Conservation (phyloP, 2,797 vertebrate species). For the Hafferia zeledoni region DNA sequence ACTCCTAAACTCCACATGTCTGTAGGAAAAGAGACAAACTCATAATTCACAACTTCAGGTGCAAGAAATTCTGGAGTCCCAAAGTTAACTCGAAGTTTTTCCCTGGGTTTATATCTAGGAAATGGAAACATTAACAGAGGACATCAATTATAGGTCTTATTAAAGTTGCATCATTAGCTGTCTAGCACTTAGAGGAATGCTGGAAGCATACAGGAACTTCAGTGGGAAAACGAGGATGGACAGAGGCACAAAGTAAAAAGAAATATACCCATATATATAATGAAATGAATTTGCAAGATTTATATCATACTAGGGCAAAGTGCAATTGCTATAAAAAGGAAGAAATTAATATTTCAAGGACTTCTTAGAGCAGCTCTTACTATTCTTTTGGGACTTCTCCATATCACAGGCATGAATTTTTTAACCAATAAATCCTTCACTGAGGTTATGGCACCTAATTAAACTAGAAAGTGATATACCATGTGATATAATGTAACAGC, state of each 20-base stretch:
- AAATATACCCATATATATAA: neutral
- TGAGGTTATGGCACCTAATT: neutral
- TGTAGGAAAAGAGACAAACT: constrained; percentile 96
- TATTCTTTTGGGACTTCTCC: neutral
- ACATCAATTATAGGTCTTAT: neutral
- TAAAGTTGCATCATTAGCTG: neutral
- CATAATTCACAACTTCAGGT: constrained; percentile 97
- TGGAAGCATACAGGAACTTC: neutral
- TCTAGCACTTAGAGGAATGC: neutral
- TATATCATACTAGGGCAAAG: neutral
- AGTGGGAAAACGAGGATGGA: neutral
- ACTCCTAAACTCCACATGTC: constrained; percentile 99
- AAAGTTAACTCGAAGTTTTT: constrained; percentile 95
- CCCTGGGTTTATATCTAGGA: constrained; percentile 92
- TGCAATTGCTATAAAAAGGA: neutral
- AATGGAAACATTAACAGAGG: constrained; percentile 38
- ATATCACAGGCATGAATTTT: neutral
- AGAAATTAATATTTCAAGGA: neutral
- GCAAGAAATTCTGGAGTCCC: constrained; percentile 98
- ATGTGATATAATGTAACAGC: neutral
- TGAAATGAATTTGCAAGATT: neutral
- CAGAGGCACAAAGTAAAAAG: neutral
- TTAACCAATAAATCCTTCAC: constrained; percentile 25
- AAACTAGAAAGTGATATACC: neutral
- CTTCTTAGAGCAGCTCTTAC: neutral